Evolutionary conservation across 23 tunicate genomes (phyloP).

Genomic region (Corella eumyota): DNA sequence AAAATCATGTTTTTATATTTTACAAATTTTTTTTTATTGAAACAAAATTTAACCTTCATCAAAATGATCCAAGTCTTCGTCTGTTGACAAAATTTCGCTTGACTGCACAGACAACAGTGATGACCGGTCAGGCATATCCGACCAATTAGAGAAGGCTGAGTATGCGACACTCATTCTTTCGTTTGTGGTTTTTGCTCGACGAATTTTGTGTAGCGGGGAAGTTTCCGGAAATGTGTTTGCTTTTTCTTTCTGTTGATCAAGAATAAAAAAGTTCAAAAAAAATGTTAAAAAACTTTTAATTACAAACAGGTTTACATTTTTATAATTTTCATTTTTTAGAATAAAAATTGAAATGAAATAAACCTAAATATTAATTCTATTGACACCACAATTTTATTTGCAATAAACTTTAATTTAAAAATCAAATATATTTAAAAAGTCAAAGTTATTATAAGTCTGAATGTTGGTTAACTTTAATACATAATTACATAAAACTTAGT

Average conservation of each 20-base stretch:
- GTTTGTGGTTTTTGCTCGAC: conserved; percentile 70
- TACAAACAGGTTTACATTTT: too few species aligned
- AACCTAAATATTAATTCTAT: too few species aligned
- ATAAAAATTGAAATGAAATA: too few species aligned
- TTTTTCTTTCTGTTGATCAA: not conserved
- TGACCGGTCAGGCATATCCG: conserved; percentile 34
- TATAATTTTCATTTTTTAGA: too few species aligned
- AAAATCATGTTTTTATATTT: not conserved
- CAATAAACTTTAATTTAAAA: too few species aligned
- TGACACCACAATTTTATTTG: too few species aligned
- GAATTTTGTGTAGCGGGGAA: conserved; percentile 53
- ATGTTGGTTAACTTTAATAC: not conserved
- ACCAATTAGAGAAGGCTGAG: conserved; percentile 27
- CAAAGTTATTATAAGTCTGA: not conserved
- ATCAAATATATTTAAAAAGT: too few species aligned
- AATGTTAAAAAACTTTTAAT: too few species aligned
- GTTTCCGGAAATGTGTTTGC: conserved; percentile 13
- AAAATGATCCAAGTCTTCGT: conserved; percentile 15
- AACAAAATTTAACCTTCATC: not conserved
- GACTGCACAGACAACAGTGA: conserved; percentile 34
- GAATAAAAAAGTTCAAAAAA: too few species aligned
- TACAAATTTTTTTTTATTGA: not conserved
- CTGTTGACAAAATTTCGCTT: conserved; percentile 7
- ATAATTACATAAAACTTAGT: not conserved
- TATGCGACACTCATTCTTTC: conserved; percentile 67